Base-by-base conservation (phyloP, 2,888 invertebrate species). In the Drosophila kanekoi region DNA sequence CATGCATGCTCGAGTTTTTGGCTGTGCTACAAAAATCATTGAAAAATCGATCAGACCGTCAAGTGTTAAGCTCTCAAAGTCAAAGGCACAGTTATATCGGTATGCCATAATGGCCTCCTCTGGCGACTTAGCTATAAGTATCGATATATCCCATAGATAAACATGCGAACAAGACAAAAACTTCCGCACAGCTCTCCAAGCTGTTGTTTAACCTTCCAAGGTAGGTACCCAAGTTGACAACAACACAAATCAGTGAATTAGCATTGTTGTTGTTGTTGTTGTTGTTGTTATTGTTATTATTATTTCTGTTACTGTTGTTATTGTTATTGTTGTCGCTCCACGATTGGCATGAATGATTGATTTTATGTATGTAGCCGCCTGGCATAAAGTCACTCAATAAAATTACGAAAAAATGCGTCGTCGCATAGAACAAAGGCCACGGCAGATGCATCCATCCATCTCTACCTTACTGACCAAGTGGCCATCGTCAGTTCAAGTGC, bases 311-410 rank as follows among this genome's bases (percentile, higher is more conserved):
- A 28, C 59, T 72, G 20, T 72, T 60, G 57, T 49, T 58, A 41
- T 58, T 62, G 52, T 58, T 65, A 49, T 53, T 68, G 65, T 74
- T 44, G 62, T 59, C 47, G 56, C 53, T 43, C 32, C 62, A 64
- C 43, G 64, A 49, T 61, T 35, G 79, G 66, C 65, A 64, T 68
- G 78, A 85, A 81, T 85, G 86, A 85, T 86, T 81, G 86, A 86
- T 85, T 86, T 85, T 78, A 79, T 85, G 78, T 86, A 78, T 86
- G 81, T 85, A 78, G 74, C 61, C 68, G 81, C 79, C 74, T 82
- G 82, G 82, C 84, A 85, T 86, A 80, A 81, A 84, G 85, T 86
- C 86, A 84, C 84, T 84, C 81, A 84, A 86, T 86, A 86, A 85
- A 82, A 86, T 81, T 79, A 79, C 86, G 75, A 85, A 83, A 85